These are phyloP conservation scores for Microhierax caerulescens DNA, from an alignment of 2,797 vertebrate genomes.

Conservation along the genomic window DNA sequence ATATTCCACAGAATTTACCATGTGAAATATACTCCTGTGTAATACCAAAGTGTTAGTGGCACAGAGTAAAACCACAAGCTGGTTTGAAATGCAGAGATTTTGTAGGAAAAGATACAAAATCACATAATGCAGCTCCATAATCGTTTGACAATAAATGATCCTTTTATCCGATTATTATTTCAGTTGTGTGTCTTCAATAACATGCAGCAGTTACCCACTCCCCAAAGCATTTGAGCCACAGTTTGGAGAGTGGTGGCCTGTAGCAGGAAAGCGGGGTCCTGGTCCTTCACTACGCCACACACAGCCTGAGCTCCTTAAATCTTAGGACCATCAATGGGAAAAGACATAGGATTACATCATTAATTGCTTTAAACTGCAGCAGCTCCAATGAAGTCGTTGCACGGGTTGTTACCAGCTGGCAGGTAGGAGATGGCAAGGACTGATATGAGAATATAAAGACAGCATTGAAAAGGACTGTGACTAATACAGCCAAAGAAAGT, in stretches of 20 bases:
- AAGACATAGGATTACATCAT: not conserved
- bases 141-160: constrained; percentile 68
- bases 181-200: constrained; percentile 56
- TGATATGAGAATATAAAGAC: not conserved
- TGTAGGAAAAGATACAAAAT: constrained; percentile 50
- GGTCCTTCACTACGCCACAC: not conserved
- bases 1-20: constrained; percentile 58
- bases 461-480: not conserved
- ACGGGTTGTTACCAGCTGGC: not conserved
- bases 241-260: not conserved
- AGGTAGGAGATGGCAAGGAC: not conserved
- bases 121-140: constrained; percentile 67
- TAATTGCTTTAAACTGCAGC: not conserved
- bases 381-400: not conserved
- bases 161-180: constrained; percentile 66
- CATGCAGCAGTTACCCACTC: constrained; percentile 40
- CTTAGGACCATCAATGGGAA: not conserved
- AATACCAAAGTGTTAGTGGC: constrained; percentile 71
- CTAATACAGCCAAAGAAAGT: not conserved
- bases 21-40: constrained; percentile 54
- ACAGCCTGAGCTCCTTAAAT: not conserved
- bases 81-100: constrained; percentile 71
- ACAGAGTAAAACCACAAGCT: constrained; percentile 66
- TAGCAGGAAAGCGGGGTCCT: not conserved
- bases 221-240: constrained; percentile 20